These are phyloP conservation scores for Camponotus pennsylvanicus DNA, from an alignment of 1,140 invertebrate species.

Conservation along the genomic window DNA sequence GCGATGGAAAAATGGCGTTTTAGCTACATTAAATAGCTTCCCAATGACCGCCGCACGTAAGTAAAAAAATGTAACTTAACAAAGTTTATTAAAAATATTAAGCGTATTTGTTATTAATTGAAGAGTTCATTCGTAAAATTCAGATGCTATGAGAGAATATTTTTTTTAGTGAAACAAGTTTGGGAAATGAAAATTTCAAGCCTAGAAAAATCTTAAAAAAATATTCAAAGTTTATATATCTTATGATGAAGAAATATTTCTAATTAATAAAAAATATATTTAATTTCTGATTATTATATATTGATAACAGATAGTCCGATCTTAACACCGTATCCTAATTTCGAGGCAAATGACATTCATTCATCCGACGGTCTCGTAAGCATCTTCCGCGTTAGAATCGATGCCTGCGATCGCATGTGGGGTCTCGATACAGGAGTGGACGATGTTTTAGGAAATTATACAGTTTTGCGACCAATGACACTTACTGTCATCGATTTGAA, in stretches of 20 bases:
- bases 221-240: background rate
- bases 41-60: slow-evolving; percentile 78
- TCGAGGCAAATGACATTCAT: slow-evolving; percentile 88
- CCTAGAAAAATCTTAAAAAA: background rate
- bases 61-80: background rate
- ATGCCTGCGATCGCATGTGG: slow-evolving; percentile 92
- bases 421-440: slow-evolving; percentile 91
- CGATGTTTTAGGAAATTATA: slow-evolving; percentile 89
- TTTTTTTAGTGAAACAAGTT: background rate
- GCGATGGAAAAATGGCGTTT: slow-evolving; percentile 91
- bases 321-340: slow-evolving; percentile 90
- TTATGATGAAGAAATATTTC: slow-evolving; percentile 23
- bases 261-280: background rate
- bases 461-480: slow-evolving; percentile 88
- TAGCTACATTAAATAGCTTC: slow-evolving; percentile 91
- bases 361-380: slow-evolving; percentile 88
- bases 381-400: slow-evolving; percentile 89
- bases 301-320: slow-evolving; percentile 85
- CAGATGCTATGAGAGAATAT: background rate
- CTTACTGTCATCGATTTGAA: slow-evolving; percentile 91
- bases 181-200: slow-evolving; percentile 9
- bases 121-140: background rate
- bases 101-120: background rate
- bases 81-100: background rate
- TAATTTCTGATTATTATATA: slow-evolving; percentile 17